These are phyloP conservation scores for Aphelinus atriplicis DNA, from an alignment of 1,140 invertebrate genomes.

Conservation along the genomic window DNA sequence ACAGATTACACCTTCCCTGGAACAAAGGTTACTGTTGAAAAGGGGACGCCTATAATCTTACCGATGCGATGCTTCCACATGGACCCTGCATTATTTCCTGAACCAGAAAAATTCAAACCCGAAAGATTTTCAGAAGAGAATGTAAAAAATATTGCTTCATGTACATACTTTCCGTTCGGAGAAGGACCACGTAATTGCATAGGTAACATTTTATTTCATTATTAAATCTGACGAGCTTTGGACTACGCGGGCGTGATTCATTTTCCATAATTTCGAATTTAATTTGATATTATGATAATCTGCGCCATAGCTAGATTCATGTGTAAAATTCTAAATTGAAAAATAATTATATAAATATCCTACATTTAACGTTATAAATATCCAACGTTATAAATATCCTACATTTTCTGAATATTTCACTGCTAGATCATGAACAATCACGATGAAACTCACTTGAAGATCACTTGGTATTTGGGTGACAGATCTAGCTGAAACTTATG, in stretches of 20 bases:
- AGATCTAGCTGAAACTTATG: no score
- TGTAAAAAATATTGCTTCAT: conserved; percentile 54
- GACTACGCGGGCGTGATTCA: no score
- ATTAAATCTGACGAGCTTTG: no score
- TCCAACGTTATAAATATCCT: no score
- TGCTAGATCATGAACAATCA: no score
- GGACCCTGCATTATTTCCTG: conserved; percentile 69
- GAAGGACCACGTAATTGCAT: conserved; percentile 34
- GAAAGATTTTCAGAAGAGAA: conserved; percentile 70
- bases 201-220: conserved; percentile 10
- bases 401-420: no score
- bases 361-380: conserved; percentile 7
- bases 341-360: conserved; percentile 9
- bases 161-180: conserved; percentile 70
- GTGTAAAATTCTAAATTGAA: background rate
- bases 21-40: conserved; percentile 56
- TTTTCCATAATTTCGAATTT: no score
- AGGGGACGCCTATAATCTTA: conserved; percentile 60
- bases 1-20: conserved; percentile 58
- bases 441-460: no score
- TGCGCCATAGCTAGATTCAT: no score
- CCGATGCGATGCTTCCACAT: conserved; percentile 58
- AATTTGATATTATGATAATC: no score
- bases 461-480: no score
- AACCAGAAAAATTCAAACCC: conserved; percentile 74